Conservation (phyloP, 2,113 vertebrate genomes). For the Castor canadensis region DNA sequence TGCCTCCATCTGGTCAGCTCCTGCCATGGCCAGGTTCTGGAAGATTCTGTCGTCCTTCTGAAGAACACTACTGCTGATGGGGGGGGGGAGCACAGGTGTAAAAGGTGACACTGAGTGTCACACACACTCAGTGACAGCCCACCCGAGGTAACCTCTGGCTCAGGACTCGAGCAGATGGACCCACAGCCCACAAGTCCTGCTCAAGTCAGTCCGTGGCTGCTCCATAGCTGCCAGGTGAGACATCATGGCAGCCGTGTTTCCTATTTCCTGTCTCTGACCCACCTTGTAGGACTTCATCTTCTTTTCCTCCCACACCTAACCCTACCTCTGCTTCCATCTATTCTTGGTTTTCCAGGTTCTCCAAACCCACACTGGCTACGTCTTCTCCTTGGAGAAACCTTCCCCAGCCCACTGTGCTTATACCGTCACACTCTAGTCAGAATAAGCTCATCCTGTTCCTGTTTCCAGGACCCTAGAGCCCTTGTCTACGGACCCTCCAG, state of each 20-base stretch:
- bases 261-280: neutral
- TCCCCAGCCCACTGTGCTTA: accelerated
- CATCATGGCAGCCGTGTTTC: accelerated
- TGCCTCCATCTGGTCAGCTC: neutral
- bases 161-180: neutral
- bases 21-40: neutral
- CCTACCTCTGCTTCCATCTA: neutral
- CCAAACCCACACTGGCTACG: accelerated
- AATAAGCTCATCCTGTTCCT: neutral
- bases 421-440: neutral
- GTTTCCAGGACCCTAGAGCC: neutral
- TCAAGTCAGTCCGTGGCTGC: accelerated
- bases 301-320: accelerated
- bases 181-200: too few relatives aligned
- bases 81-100: neutral
- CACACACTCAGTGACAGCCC: neutral
- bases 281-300: neutral
- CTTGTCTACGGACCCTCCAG: too few relatives aligned
- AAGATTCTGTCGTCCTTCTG: neutral
- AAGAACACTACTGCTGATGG: neutral
- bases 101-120: neutral
- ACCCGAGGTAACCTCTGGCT: neutral
- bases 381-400: neutral
- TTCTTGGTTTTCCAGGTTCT: neutral
- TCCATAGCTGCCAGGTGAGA: accelerated